These are phyloP conservation scores for Gouania willdenowi DNA, from an alignment of 2,797 vertebrate genomes.

Conservation along the genomic window DNA sequence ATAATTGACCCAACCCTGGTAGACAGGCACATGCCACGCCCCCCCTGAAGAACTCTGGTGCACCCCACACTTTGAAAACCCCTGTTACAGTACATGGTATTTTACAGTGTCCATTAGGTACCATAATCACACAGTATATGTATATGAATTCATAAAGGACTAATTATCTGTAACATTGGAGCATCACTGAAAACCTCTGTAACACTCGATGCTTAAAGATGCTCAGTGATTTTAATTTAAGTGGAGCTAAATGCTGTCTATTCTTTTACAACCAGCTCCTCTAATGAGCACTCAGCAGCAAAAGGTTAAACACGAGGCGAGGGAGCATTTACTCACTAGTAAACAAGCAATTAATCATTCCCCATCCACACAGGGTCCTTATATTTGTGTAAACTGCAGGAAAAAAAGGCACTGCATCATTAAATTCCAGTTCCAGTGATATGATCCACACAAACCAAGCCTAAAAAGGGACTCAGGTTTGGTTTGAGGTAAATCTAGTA, in stretches of 20 bases:
- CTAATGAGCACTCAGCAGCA: slow-evolving; percentile 26
- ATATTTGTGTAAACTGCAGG: slow-evolving; percentile 8
- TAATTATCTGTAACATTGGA: neutral
- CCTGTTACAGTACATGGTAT: too few relatives aligned
- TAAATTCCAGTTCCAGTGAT: slow-evolving; percentile 4
- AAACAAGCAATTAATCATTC: slow-evolving; percentile 60
- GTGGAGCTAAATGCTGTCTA: slow-evolving; percentile 16
- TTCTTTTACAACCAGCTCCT: slow-evolving; percentile 18
- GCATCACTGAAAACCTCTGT: neutral
- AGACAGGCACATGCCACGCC: too few relatives aligned
- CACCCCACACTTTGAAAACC: too few relatives aligned
- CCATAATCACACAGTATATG: too few relatives aligned
- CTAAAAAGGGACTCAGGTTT: neutral
- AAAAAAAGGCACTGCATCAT: slow-evolving; percentile 1
- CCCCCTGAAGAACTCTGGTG: too few relatives aligned
- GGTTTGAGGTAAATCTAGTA: slow-evolving; percentile 7
- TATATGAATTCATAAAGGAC: too few relatives aligned
- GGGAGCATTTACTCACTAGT: slow-evolving; percentile 37
- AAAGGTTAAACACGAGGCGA: slow-evolving; percentile 46
- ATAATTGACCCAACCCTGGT: too few relatives aligned
- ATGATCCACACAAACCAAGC: neutral
- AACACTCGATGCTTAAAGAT: slow-evolving; percentile 3
- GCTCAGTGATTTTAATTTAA: slow-evolving; percentile 19
- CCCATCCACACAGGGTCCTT: slow-evolving; percentile 15
- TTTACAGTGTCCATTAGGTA: too few relatives aligned